Evolutionary conservation across 2,888 invertebrate species (phyloP).

Genomic region (Drosophila siamana): DNA sequence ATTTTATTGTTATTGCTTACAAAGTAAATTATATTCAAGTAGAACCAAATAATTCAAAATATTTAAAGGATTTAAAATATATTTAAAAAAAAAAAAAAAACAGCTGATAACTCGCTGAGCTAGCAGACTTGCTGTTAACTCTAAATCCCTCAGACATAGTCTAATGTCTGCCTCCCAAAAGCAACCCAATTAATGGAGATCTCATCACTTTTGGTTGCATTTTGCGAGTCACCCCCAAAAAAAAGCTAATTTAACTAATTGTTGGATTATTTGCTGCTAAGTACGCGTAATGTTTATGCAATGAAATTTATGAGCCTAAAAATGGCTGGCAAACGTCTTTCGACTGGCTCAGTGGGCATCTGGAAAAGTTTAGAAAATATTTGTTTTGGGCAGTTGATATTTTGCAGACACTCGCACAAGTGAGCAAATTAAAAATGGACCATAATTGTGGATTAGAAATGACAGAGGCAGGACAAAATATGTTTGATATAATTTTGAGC

Average conservation of each 20-base stretch:
- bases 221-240: slow-evolving; percentile 23
- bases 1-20: no score
- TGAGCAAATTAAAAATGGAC: slow-evolving; percentile 47
- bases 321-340: slow-evolving; percentile 28
- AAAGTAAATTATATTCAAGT: no score
- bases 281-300: slow-evolving; percentile 42
- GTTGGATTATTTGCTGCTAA: slow-evolving; percentile 63
- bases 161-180: not conserved
- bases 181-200: not conserved
- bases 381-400: slow-evolving; percentile 47
- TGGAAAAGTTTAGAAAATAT: slow-evolving; percentile 53
- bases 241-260: slow-evolving; percentile 70
- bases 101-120: not conserved
- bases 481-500: not conserved
- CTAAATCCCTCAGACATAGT: not conserved
- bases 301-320: slow-evolving; percentile 67
- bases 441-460: slow-evolving; percentile 64
- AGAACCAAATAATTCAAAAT: not conserved
- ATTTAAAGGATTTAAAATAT: not conserved
- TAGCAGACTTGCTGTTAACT: not conserved
- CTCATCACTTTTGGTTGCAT: slow-evolving; percentile 6
- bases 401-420: slow-evolving; percentile 62
- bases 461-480: slow-evolving; percentile 16
- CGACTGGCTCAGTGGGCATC: slow-evolving; percentile 51
- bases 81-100: not conserved